These are phyloP conservation scores for Leucophenga maculata DNA, from an alignment of 2,888 invertebrate genomes.

Conservation along the genomic window DNA sequence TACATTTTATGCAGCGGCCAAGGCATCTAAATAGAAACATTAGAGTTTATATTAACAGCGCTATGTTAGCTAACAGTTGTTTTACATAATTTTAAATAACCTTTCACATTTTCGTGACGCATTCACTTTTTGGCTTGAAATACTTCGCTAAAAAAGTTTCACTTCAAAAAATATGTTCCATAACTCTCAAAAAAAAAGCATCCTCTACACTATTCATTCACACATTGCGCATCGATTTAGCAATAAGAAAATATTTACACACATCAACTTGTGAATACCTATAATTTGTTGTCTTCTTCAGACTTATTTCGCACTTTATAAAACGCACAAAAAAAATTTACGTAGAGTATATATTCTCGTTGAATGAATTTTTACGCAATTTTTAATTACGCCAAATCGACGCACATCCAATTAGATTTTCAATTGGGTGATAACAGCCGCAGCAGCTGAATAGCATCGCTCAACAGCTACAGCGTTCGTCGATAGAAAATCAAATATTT, in stretches of 20 bases:
- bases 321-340: not conserved
- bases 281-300: not conserved
- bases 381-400: not conserved
- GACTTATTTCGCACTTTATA: not conserved
- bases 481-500: constrained; percentile 37
- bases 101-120: no score
- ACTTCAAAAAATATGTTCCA: no score
- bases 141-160: no score
- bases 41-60: no score
- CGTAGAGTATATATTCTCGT: no score
- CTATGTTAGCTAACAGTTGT: no score
- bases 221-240: not conserved
- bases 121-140: no score
- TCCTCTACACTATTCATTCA: not conserved
- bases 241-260: not conserved
- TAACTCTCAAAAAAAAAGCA: no score
- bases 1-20: no score
- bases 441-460: constrained; percentile 24
- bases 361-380: constrained; percentile 13
- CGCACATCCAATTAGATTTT: not conserved
- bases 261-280: not conserved
- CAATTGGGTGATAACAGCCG: constrained; percentile 54
- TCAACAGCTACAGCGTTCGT: constrained; percentile 20
- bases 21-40: no score
- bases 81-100: no score